phyloP scores from a whole-genome alignment of 1,140 invertebrate species.

The Dreissena polymorpha region DNA sequence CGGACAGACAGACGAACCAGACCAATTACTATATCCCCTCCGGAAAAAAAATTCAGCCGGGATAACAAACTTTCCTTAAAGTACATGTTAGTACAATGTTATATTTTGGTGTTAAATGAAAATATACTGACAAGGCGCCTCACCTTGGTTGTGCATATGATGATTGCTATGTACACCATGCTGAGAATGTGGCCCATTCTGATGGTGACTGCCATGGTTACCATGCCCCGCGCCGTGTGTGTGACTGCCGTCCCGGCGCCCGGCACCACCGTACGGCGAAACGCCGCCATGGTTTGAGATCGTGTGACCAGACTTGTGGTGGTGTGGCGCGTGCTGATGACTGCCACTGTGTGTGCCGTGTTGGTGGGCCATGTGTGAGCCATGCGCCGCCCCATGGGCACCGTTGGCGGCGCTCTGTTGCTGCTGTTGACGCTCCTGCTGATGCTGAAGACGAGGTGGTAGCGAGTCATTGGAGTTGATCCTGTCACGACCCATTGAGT shows the following conservation, averaged over 20 bases:
- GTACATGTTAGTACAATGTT: too few species aligned
- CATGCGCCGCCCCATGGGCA: constrained; percentile 16
- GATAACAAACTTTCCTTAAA: too few species aligned
- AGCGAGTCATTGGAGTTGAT: constrained; percentile 51
- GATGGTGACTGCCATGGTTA: constrained; percentile 24
- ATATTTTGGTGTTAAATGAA: too few species aligned
- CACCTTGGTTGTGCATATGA: constrained; percentile 19
- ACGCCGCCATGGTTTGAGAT: too few species aligned
- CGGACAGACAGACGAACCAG: too few species aligned
- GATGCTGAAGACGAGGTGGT: constrained; percentile 55
- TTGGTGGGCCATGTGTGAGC: background rate
- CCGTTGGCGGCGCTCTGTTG: constrained; percentile 39
- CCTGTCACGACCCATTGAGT: constrained; percentile 57
- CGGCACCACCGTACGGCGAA: too few species aligned
- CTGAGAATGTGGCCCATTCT: background rate
- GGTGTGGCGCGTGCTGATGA: background rate
- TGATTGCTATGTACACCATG: constrained; percentile 22
- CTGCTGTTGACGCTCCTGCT: constrained; percentile 41
- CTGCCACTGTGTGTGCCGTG: background rate
- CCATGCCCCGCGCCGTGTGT: background rate
- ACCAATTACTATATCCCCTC: too few species aligned
- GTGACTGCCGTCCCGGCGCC: too few species aligned
- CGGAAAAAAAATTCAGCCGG: too few species aligned
- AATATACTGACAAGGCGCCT: too few species aligned
- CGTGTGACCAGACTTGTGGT: too few species aligned